Base-by-base conservation (phyloP, 2,888 invertebrate genomes). In the Polydrusus cervinus region DNA sequence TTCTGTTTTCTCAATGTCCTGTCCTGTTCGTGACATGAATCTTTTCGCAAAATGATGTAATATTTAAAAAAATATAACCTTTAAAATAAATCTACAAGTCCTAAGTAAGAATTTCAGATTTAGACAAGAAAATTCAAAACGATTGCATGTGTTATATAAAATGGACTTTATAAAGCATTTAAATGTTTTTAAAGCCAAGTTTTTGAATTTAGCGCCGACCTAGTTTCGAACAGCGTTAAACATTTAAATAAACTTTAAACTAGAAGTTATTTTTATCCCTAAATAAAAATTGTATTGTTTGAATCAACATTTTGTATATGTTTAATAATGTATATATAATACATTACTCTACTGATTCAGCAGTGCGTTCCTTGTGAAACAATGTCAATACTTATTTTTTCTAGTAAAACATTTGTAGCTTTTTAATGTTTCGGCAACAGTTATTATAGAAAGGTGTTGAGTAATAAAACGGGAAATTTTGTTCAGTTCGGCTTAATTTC, bases 51-150 rank as follows among this genome's bases (percentile, higher is more conserved):
- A n/a, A n/a, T 13, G 1, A 16, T 47, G 3, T 16, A 45, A 62
- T 62, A 45, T 34, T n/a, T n/a, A 18, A 62, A 43, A 62, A 62
- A 62, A 43, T 18, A 13, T 62, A 43, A 62, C 62, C 20, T 40
- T 62, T 62, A 11, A 10, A 16, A 2, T 43, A 45, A 18, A 62
- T 43, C 6, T 43, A 45, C 45, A 45, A 40, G 20, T 45, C 25
- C 20, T 61, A 18, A 11, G 18, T 8, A 6, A 16, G 2, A 14
- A 40, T 16, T 61, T 40, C 34, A 16, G 20, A 43, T 43, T 20
- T 13, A 62, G 16, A 45, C 30, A n/a, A 18, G 62, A 62, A 62
- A 47, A 47, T 16, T 43, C 20, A n/a, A 18, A 47, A 45, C n/a
- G 20, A 62, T 62, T 40, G 43, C 62, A 62, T 43, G 43, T 43